These are phyloP conservation scores for Pitta sordida DNA, from an alignment of 2,113 vertebrate genomes.

Conservation along the genomic window DNA sequence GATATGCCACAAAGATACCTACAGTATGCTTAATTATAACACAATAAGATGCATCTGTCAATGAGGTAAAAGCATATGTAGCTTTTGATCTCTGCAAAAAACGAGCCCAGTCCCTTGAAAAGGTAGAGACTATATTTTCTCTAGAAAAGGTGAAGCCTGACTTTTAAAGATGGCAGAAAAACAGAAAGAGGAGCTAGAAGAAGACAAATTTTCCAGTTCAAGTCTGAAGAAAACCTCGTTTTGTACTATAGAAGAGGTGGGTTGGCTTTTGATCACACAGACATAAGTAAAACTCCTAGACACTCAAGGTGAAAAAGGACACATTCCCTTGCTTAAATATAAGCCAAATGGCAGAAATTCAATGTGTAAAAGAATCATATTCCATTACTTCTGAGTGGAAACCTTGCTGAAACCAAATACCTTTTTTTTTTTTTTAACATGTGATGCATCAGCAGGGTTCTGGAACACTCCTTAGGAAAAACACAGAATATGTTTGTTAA, in stretches of 20 bases:
- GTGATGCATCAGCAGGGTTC: not conserved
- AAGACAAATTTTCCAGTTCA: not conserved
- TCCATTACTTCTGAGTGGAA: not conserved
- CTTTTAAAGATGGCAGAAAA: not conserved
- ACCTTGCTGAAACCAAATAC: conserved; percentile 13
- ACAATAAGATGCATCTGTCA: not conserved
- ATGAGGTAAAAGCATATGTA: not conserved
- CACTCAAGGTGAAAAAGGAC: not conserved
- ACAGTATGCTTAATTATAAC: not conserved
- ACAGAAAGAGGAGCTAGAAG: not conserved
- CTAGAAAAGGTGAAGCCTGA: not conserved
- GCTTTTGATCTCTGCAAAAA: not conserved
- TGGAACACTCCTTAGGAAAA: conserved; percentile 1
- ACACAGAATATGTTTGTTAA: not conserved
- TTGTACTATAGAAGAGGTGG: not conserved
- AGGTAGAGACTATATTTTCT: not conserved
- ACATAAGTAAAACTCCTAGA: not conserved
- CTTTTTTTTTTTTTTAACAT: not conserved
- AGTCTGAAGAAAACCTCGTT: not conserved
- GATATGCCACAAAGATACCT: not conserved
- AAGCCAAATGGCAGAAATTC: conserved; percentile 6
- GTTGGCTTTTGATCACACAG: not conserved
- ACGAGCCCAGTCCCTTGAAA: not conserved
- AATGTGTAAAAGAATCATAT: not conserved
- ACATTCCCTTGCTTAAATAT: not conserved